These are phyloP conservation scores for Seriola rivoliana DNA, from an alignment of 2,113 vertebrate species.

Conservation along the genomic window DNA sequence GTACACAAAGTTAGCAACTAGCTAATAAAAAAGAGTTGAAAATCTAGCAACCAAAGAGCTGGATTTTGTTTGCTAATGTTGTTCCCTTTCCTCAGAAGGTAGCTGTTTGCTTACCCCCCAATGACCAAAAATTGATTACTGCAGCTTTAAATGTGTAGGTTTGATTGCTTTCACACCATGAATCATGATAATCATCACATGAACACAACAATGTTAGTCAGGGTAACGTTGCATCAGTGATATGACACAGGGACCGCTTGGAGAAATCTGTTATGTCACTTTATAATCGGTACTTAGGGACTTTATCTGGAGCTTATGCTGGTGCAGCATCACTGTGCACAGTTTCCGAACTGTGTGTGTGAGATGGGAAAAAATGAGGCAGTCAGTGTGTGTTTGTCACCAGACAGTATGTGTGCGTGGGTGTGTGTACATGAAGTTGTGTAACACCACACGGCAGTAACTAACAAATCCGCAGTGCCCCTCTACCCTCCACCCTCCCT, in stretches of 20 bases:
- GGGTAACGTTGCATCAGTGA: constrained; percentile 39
- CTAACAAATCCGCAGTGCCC: constrained; percentile 75
- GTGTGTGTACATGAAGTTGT: constrained; percentile 72
- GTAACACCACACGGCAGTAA: constrained; percentile 73
- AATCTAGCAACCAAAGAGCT: neutral
- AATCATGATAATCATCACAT: constrained; percentile 23
- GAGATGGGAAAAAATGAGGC: constrained; percentile 8
- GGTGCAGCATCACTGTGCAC: constrained; percentile 37
- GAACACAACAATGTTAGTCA: constrained; percentile 2
- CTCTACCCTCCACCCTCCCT: constrained; percentile 21
- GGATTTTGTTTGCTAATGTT: neutral
- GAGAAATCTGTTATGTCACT: constrained; percentile 71
- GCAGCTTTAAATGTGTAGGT: neutral
- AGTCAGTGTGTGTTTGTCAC: constrained; percentile 55
- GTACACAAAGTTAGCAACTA: neutral
- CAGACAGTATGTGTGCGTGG: constrained; percentile 50
- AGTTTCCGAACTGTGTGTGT: constrained; percentile 16
- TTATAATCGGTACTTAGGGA: constrained; percentile 69
- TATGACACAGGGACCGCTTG: constrained; percentile 24
- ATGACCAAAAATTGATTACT: neutral
- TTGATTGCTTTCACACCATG: neutral
- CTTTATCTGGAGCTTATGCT: constrained; percentile 68
- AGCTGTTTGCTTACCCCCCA: neutral
- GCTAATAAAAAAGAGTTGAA: neutral
- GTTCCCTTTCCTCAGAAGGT: neutral